Evolutionary conservation across 35 echinoderm and acorn worm genomes (phyloP).

Genomic region (Lytechinus pictus): DNA sequence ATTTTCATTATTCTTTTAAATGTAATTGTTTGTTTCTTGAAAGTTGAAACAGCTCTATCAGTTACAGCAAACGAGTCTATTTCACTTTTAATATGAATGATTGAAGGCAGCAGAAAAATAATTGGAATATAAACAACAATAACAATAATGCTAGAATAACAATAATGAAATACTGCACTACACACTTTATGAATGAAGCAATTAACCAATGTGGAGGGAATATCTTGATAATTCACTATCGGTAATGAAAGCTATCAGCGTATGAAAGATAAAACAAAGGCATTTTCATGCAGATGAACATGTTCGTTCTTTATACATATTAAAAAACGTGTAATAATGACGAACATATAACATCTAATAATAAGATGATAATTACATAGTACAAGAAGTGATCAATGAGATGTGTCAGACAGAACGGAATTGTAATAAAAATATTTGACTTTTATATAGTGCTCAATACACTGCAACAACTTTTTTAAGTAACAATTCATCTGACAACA

Average conservation of each 20-base stretch:
- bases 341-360: background rate
- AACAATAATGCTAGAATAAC: too few relatives aligned
- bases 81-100: background rate
- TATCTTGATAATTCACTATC: background rate
- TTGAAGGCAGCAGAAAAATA: background rate
- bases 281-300: too few relatives aligned
- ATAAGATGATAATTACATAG: background rate
- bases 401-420: background rate
- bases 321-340: background rate
- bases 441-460: background rate
- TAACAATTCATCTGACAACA: background rate
- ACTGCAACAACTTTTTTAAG: too few relatives aligned
- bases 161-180: too few relatives aligned
- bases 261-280: too few relatives aligned
- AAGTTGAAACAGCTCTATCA: too few relatives aligned
- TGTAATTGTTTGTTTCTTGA: too few relatives aligned
- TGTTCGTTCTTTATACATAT: background rate
- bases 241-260: background rate
- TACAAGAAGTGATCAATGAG: too few relatives aligned
- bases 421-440: background rate
- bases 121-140: background rate
- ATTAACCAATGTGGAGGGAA: background rate
- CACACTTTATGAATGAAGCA: too few relatives aligned
- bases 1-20: too few relatives aligned
- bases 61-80: too few relatives aligned